Conservation (phyloP, 2,888 invertebrate genomes). For the Drosophila meridiana region DNA sequence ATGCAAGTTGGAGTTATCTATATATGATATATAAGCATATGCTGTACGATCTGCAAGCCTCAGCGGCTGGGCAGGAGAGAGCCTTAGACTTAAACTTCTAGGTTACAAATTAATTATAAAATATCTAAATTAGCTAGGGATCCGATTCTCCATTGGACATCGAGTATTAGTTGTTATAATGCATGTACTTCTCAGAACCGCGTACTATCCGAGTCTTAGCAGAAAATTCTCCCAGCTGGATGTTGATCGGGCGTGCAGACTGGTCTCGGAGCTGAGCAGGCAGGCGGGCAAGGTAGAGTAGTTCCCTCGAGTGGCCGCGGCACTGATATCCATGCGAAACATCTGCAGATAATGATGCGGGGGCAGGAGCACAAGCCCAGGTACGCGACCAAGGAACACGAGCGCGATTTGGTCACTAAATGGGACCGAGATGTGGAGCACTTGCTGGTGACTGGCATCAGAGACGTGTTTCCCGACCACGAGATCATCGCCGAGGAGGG, state of each 20-base stretch:
- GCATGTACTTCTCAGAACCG: slow-evolving; percentile 5
- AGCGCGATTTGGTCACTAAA: slow-evolving; percentile 97
- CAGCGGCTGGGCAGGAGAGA: not conserved
- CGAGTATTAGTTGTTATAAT: slow-evolving; percentile 8
- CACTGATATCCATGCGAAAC: not conserved
- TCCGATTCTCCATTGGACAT: not conserved
- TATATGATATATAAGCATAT: no score
- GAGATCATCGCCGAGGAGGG: slow-evolving; percentile 89
- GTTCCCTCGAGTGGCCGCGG: not conserved
- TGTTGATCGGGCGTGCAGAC: slow-evolving; percentile 88
- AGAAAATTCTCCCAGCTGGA: slow-evolving; percentile 42
- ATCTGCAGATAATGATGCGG: slow-evolving; percentile 19
- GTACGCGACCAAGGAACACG: slow-evolving; percentile 89
- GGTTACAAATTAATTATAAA: not conserved
- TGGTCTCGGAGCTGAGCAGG: slow-evolving; percentile 88
- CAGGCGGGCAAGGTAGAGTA: slow-evolving; percentile 88
- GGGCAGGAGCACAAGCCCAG: slow-evolving; percentile 19
- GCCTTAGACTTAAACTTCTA: slow-evolving; percentile 4
- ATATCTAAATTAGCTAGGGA: not conserved
- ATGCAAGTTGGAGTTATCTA: slow-evolving; percentile 6
- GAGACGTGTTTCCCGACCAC: slow-evolving; percentile 90
- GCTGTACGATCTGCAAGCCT: not conserved
- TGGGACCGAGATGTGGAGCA: slow-evolving; percentile 96
- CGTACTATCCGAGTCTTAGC: not conserved
- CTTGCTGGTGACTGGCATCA: slow-evolving; percentile 90